phyloP scores from a whole-genome alignment of 2,888 invertebrate genomes.

The Pandemis corylana region DNA sequence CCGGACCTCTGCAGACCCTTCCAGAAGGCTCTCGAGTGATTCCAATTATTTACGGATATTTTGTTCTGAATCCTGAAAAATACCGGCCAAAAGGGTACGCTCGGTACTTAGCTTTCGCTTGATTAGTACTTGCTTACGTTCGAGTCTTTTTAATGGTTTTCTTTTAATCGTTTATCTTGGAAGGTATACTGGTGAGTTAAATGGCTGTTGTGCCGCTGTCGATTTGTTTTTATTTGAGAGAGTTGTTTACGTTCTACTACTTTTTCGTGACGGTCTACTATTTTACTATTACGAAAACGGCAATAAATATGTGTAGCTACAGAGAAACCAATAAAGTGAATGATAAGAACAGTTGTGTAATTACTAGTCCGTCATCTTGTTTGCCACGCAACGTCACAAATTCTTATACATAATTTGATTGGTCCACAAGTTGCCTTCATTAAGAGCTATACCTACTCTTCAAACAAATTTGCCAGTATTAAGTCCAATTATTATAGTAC shows the following conservation, averaged over 20 bases:
- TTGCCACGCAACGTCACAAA: too few relatives aligned
- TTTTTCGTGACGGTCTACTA: neutral
- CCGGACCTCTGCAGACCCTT: constrained; percentile 75
- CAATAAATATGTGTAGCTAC: neutral
- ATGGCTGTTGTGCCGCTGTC: constrained; percentile 29
- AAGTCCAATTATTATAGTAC: too few relatives aligned
- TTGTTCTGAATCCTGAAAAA: constrained; percentile 75
- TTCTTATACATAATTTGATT: too few relatives aligned
- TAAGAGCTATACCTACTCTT: too few relatives aligned
- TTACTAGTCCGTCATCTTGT: neutral
- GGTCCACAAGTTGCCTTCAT: too few relatives aligned
- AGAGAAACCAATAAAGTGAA: neutral
- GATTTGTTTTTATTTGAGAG: constrained; percentile 23
- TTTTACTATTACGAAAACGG: neutral
- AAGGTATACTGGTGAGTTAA: constrained; percentile 39
- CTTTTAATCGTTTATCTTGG: constrained; percentile 40
- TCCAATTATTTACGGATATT: constrained; percentile 80
- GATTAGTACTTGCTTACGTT: constrained; percentile 55
- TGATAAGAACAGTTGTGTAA: too few relatives aligned
- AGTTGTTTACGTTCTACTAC: neutral
- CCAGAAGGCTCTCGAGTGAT: constrained; percentile 70
- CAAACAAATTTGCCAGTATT: too few relatives aligned
- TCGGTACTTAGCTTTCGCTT: constrained; percentile 62
- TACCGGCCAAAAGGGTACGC: constrained; percentile 65
- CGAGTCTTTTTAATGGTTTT: constrained; percentile 47